Evolutionary conservation across 2,113 vertebrate species (phyloP), one percentile per base, ranked within the genome.

Genomic region (Gnathonemus echidnorhynchus): DNA sequence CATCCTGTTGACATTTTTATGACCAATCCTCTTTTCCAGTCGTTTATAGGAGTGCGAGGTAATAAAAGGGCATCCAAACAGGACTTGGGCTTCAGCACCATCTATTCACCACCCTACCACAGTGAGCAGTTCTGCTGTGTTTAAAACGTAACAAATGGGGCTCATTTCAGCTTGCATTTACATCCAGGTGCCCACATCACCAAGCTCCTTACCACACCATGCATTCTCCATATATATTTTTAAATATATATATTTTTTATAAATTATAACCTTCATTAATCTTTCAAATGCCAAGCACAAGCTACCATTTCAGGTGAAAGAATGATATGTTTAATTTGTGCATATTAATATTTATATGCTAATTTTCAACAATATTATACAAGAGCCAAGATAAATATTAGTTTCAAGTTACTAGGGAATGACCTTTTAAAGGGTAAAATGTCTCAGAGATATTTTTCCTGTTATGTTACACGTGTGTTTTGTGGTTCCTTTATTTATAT

Each of bases 11-110:
- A 89, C 21, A 80, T 56, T 89, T 53, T 56, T 83, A 87, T 87
- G 86, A 39, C 50, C 86, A 87, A 52, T 87, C 19, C 86, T 87
- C 50, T 56, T 87, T 87, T 87, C 86, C 48, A 56, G 86, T 87
- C 88, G 52, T 89, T 89, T 89, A 83, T 42, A 52, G 77, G 31
- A 89, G 56, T 53, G 84, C 19, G 48, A 48, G 35, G 88, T 53
- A 83, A 39, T 42, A 52, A 77, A 13, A 56, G 62, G 45, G 50
- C 31, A 10, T 83, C 66, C 49, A 9, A 52, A 42, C 50, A 53
- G 48, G 31, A 53, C 13, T 50, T 50, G 2, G 35, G 27, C n/a
- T 39, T 15, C 7, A 3, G 35, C 70, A 8, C 48, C 45, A 50
- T 83, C 46, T 77, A 70, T 77, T 50, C 3, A 17, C 19, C 46